Percentiles rank a stretch among this genome's conserved stretches.
These are phyloP conservation scores for Lasiurus borealis DNA, from an alignment of 2,113 vertebrate genomes.

Conservation along the genomic window DNA sequence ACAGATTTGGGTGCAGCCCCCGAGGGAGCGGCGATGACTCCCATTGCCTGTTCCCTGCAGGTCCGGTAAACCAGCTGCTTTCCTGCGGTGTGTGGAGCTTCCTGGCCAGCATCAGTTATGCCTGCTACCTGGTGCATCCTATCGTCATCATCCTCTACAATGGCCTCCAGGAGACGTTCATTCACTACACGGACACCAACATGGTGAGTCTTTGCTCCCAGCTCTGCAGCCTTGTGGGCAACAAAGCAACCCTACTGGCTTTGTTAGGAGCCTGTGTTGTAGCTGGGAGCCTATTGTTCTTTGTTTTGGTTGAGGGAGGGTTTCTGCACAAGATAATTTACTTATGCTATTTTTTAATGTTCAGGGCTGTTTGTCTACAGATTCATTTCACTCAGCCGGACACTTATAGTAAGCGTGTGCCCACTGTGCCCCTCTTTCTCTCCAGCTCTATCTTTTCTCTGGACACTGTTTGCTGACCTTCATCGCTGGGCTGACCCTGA, in stretches of 20 bases:
- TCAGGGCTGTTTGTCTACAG: not conserved
- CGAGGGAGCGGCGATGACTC: fast-evolving
- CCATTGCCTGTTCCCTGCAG: constrained; percentile 70
- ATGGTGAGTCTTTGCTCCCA: constrained; percentile 86
- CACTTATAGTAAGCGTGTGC: not conserved
- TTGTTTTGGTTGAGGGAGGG: not conserved
- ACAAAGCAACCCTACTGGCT: not conserved
- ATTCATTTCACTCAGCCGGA: not conserved
- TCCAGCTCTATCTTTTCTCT: constrained; percentile 91
- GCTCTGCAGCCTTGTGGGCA: fast-evolving
- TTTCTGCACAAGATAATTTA: not conserved
- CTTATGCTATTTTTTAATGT: not conserved
- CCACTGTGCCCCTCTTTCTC: not conserved
- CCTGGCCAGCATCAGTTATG: constrained; percentile 91
- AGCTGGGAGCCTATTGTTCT: not conserved
- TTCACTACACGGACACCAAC: constrained; percentile 90
- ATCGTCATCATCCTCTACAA: constrained; percentile 90
- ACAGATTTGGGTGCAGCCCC: not conserved
- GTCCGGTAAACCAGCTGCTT: constrained; percentile 86
- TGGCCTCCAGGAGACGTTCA: constrained; percentile 89
- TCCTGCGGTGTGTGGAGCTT: constrained; percentile 88
- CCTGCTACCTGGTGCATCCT: constrained; percentile 91
- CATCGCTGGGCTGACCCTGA: constrained; percentile 85
- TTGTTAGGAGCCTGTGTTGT: not conserved
- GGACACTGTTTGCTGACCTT: constrained; percentile 88